These are phyloP conservation scores for Myrmecophaga tridactyla DNA, from an alignment of 2,113 vertebrate genomes.

Conservation along the genomic window DNA sequence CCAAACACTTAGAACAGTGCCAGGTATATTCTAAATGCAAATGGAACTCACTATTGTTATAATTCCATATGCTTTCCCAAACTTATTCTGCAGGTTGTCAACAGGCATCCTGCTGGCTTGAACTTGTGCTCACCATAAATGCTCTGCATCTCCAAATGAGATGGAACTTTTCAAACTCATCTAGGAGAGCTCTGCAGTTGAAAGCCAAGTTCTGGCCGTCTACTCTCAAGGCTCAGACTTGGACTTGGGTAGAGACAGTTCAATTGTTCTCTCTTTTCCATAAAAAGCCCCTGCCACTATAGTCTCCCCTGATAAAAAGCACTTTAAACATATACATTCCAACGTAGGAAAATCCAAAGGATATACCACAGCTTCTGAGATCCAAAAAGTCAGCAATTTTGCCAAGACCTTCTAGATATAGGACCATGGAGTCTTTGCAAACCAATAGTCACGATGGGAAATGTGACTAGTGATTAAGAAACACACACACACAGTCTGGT, in stretches of 20 bases:
- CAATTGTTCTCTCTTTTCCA: constrained; percentile 6
- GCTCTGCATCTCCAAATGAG: neutral
- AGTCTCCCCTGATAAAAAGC: neutral
- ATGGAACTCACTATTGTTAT: neutral
- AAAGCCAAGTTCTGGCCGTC: constrained; percentile 5
- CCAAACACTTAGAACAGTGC: neutral
- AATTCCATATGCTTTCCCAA: neutral
- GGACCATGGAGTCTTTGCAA: neutral
- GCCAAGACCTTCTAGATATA: neutral
- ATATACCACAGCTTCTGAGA: neutral
- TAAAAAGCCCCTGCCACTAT: constrained; percentile 39
- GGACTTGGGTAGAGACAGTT: neutral
- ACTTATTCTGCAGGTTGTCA: neutral
- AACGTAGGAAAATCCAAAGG: neutral
- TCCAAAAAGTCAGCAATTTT: neutral
- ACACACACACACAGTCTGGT: neutral
- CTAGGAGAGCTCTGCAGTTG: neutral
- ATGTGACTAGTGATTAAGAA: neutral
- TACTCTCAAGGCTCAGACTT: neutral
- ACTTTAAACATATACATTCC: constrained; percentile 13
- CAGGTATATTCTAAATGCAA: neutral
- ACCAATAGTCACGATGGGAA: neutral
- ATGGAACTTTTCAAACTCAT: neutral
- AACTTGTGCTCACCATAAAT: neutral
- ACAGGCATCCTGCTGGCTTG: neutral